Evolutionary conservation across 2,888 invertebrate genomes (phyloP), one percentile per base, ranked within the genome.

Genomic region (Tenthredo mesomela): DNA sequence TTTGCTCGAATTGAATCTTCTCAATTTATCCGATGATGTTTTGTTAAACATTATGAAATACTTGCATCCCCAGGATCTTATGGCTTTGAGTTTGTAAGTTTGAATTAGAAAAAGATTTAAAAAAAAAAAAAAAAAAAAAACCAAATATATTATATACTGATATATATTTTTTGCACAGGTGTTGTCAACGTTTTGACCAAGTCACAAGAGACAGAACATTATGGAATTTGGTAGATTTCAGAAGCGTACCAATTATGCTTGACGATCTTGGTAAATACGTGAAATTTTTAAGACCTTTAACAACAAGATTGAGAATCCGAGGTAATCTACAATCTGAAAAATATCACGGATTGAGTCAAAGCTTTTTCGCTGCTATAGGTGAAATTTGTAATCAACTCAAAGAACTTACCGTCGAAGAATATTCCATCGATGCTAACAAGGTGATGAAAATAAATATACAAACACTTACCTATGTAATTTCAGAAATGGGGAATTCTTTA

Each of bases 11-110:
- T 88, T 88, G 86, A 86, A 92, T n/a, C 91, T 95, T 0, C 89
- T 95, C 78, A 94, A 95, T 82, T 91, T 95, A 7, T 95, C 95
- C 0, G 95, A 95, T 88, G 95, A 95, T 88, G 95, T 95, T 12
- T 91, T 95, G 67, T 94, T 95, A 0, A 93, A 92, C 82, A 94
- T 95, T 71, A 90, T 95, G 84, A 91, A 93, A 75, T 90, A 93
- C 87, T 93, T 94, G 70, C 85, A 91, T 0, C 94, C 95, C 0
- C 89, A 92, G 70, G 95, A 95, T 80, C 89, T 95, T 67, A 94
- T 95, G 88, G 94, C 95, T 0, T 87, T 95, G 1, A 95, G 94
- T 87, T 94, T 92, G 95, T 95, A 87, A 94, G 95, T 94, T 37
- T 67, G 0, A 40, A 33, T 33, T 18, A 29, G 58, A 84, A 61